Evolutionary conservation across 2,797 vertebrate genomes (phyloP).

Genomic region (Ispidina lecontei): DNA sequence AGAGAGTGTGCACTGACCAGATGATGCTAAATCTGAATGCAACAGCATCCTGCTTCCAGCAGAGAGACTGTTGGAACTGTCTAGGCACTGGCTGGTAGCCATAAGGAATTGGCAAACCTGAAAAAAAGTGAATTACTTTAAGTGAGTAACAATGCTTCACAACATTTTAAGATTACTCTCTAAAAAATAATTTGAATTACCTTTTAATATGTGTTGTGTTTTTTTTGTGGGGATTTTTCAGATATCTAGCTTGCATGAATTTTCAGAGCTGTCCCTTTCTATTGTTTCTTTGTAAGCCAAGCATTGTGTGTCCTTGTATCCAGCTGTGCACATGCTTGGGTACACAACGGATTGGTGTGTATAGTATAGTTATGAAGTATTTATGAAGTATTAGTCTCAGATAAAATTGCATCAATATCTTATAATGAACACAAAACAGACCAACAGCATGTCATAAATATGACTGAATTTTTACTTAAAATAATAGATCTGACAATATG

Average conservation of each 20-base stretch:
- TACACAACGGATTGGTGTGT: background rate
- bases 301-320: background rate
- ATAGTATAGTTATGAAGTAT: slow-evolving; percentile 30
- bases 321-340: slow-evolving; percentile 15
- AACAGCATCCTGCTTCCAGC: background rate
- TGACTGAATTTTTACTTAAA: slow-evolving; percentile 8
- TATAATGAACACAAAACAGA: slow-evolving; percentile 40
- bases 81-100: background rate
- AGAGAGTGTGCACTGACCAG: background rate
- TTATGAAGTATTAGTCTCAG: slow-evolving; percentile 39
- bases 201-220: background rate
- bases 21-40: background rate
- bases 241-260: background rate
- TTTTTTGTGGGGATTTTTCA: background rate
- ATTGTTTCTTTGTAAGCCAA: background rate
- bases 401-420: slow-evolving; percentile 50
- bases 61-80: background rate
- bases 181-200: background rate
- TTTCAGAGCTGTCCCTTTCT: background rate
- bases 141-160: background rate
- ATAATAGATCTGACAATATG: background rate
- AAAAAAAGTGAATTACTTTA: background rate
- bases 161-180: background rate
- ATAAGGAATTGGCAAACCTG: background rate
- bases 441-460: background rate